Conservation (phyloP, 2,888 invertebrate genomes). For the Xestoiulus laeticollis region DNA sequence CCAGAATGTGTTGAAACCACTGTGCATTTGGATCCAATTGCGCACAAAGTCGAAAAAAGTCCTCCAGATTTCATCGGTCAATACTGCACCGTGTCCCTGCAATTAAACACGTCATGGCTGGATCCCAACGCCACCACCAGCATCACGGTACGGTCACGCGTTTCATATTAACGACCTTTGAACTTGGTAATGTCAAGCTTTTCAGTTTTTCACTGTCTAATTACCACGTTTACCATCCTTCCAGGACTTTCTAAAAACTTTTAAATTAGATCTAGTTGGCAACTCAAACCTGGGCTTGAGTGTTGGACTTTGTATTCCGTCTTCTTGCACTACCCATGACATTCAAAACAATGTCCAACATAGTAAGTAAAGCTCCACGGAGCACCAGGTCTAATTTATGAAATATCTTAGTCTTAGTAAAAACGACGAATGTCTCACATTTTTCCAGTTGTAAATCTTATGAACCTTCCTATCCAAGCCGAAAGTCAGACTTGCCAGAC, state of each 20-base stretch:
- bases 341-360: conserved; percentile 15
- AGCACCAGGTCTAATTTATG: background rate
- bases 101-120: background rate
- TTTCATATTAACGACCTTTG: too few relatives aligned
- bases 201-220: too few relatives aligned
- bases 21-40: background rate
- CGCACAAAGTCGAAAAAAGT: background rate
- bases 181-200: too few relatives aligned
- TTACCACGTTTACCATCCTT: too few relatives aligned
- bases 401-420: background rate
- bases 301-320: conserved; percentile 36
- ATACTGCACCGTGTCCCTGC: conserved; percentile 45
- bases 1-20: conserved; percentile 11
- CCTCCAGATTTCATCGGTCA: conserved; percentile 23
- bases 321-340: conserved; percentile 19
- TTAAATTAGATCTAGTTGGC: background rate
- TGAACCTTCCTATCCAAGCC: background rate
- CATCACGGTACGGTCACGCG: too few relatives aligned
- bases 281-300: background rate
- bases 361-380: background rate
- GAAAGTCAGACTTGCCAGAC: conserved; percentile 40
- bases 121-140: background rate
- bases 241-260: background rate
- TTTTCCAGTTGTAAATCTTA: conserved; percentile 27
- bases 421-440: background rate